Evolutionary conservation across 2,888 invertebrate species (phyloP).

Genomic region (Hololepta plana): DNA sequence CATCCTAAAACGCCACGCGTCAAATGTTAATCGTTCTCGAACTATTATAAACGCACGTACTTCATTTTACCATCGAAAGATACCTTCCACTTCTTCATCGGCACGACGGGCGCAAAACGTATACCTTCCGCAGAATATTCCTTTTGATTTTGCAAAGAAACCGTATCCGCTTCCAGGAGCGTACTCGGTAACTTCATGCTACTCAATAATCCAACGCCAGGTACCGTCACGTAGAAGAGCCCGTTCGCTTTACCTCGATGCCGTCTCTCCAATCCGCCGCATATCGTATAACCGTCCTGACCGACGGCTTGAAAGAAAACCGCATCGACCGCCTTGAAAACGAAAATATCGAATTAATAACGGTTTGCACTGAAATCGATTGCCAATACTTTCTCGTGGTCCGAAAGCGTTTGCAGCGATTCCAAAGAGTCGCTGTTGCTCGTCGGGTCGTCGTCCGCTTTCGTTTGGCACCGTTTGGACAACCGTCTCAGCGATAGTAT

Average conservation of each 20-base stretch:
- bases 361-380: neutral
- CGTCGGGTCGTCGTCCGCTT: no score
- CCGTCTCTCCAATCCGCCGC: slow-evolving; percentile 47
- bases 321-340: slow-evolving; percentile 51
- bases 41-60: slow-evolving; percentile 17
- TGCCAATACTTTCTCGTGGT: slow-evolving; percentile 35
- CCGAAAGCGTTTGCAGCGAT: slow-evolving; percentile 36
- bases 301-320: slow-evolving; percentile 57
- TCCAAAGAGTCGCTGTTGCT: slow-evolving; percentile 40
- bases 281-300: slow-evolving; percentile 41
- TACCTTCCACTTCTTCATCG: slow-evolving; percentile 60
- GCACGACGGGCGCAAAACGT: slow-evolving; percentile 40
- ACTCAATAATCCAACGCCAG: slow-evolving; percentile 48
- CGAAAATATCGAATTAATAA: slow-evolving; percentile 1
- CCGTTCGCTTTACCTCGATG: slow-evolving; percentile 47
- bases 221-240: slow-evolving; percentile 47
- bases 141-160: slow-evolving; percentile 21
- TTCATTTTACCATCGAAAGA: slow-evolving; percentile 51
- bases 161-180: slow-evolving; percentile 31
- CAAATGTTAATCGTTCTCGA: neutral
- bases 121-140: slow-evolving; percentile 55
- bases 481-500: slow-evolving; percentile 31
- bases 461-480: no score
- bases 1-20: slow-evolving; percentile 3
- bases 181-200: slow-evolving; percentile 55